phyloP scores from a whole-genome alignment of 2,797 vertebrate genomes.

The Cygnus olor region DNA sequence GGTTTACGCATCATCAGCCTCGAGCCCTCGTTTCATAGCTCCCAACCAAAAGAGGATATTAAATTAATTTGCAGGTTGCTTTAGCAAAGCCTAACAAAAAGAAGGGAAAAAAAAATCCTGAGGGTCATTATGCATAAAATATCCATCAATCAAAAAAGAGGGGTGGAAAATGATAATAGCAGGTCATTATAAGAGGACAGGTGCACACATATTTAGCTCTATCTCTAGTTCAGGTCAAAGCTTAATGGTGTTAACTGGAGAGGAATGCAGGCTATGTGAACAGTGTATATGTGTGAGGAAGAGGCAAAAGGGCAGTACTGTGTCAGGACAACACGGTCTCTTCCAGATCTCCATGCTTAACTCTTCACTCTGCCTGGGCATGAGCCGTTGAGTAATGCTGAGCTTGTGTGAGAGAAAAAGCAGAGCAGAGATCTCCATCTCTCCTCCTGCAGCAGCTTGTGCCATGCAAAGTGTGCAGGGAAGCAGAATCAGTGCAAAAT shows the following conservation, averaged over 20 bases:
- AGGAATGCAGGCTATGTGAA: conserved; percentile 53
- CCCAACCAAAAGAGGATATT: conserved; percentile 86
- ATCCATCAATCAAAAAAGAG: conserved; percentile 77
- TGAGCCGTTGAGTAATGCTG: not conserved
- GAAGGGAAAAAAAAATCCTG: conserved; percentile 49
- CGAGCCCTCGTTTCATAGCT: conserved; percentile 84
- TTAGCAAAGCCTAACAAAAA: conserved; percentile 84
- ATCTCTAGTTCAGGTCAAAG: conserved; percentile 58
- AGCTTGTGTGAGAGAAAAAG: not conserved
- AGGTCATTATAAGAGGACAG: conserved; percentile 70
- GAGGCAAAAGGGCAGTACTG: conserved; percentile 49
- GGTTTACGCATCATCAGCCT: conserved; percentile 88
- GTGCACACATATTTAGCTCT: conserved; percentile 66
- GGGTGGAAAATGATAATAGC: conserved; percentile 72
- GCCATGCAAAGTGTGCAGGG: not conserved
- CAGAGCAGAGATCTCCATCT: not conserved
- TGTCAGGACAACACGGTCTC: conserved; percentile 15
- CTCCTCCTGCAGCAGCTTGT: not conserved
- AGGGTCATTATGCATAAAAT: conserved; percentile 75
- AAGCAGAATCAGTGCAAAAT: not conserved
- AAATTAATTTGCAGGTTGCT: conserved; percentile 91
- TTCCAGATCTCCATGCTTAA: conserved; percentile 13
- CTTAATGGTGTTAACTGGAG: conserved; percentile 59
- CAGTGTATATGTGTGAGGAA: conserved; percentile 28
- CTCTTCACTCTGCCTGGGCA: not conserved